phyloP scores from a whole-genome alignment of 1,140 invertebrate species.

The Ladona fulva region DNA sequence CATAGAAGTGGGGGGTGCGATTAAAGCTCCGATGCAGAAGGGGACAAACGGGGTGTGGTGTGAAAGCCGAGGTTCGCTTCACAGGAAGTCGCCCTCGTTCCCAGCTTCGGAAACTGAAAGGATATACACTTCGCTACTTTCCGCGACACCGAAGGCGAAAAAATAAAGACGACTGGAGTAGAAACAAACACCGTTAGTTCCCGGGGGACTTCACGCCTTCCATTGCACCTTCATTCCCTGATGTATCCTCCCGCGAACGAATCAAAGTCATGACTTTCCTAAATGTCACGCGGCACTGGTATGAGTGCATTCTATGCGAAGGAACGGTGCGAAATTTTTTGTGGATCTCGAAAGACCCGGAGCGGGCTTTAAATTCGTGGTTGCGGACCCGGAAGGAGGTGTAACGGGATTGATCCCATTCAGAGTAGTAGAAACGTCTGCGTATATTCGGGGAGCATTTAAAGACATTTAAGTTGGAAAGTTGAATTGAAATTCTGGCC shows the following conservation, averaged over 20 bases:
- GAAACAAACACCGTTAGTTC: neutral
- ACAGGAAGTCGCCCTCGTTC: neutral
- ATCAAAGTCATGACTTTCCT: neutral
- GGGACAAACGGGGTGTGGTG: neutral
- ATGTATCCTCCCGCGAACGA: neutral
- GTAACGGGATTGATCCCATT: too few species aligned
- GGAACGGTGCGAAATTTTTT: too few species aligned
- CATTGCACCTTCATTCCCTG: neutral
- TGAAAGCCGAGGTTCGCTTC: neutral
- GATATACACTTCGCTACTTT: neutral
- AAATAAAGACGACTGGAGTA: neutral
- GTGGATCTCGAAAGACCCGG: too few species aligned
- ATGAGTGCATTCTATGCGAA: too few species aligned
- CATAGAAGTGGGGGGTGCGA: too few species aligned
- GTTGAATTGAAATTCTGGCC: too few species aligned
- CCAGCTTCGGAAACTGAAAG: slow-evolving; percentile 1
- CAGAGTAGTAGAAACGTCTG: too few species aligned
- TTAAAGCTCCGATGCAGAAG: neutral
- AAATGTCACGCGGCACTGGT: too few species aligned
- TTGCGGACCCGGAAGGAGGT: too few species aligned
- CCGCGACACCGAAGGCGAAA: neutral
- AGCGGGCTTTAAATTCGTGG: too few species aligned
- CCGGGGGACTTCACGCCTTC: neutral
- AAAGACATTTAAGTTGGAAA: too few species aligned
- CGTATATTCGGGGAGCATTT: too few species aligned